Conservation (phyloP, 2,113 vertebrate species). For the Pseudorhombus dupliciocellatus region DNA sequence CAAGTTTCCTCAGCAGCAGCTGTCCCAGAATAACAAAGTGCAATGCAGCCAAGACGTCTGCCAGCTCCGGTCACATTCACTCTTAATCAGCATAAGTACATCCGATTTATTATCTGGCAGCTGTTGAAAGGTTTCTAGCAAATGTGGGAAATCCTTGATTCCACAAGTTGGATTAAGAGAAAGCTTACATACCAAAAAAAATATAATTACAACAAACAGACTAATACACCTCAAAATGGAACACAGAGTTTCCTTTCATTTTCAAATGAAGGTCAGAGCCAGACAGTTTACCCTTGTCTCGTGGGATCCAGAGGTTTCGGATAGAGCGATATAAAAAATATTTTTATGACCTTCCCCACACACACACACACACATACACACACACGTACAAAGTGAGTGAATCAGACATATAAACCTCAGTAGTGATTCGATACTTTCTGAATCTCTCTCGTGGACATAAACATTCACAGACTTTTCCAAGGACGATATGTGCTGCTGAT, state of each 20-base stretch:
- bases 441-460: background rate
- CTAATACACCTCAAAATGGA: background rate
- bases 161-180: background rate
- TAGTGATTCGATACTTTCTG: background rate
- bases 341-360: background rate
- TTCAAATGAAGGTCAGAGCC: too few species aligned
- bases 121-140: background rate
- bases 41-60: background rate
- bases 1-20: background rate
- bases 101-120: background rate
- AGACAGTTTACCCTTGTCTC: background rate
- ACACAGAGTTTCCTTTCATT: background rate
- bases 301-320: conserved; percentile 4
- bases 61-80: background rate
- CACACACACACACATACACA: conserved; percentile 9
- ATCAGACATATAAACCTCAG: conserved; percentile 16
- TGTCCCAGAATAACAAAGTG: background rate
- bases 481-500: background rate
- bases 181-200: background rate
- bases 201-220: background rate
- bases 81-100: background rate
- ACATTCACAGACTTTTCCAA: conserved; percentile 1
- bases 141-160: background rate
- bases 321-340: background rate
- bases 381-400: conserved; percentile 3